A percentile compares a stretch with the other conserved stretches of the same genome.
Evolutionary conservation across 2,113 vertebrate species (phyloP).

Genomic region (Lagopus muta): DNA sequence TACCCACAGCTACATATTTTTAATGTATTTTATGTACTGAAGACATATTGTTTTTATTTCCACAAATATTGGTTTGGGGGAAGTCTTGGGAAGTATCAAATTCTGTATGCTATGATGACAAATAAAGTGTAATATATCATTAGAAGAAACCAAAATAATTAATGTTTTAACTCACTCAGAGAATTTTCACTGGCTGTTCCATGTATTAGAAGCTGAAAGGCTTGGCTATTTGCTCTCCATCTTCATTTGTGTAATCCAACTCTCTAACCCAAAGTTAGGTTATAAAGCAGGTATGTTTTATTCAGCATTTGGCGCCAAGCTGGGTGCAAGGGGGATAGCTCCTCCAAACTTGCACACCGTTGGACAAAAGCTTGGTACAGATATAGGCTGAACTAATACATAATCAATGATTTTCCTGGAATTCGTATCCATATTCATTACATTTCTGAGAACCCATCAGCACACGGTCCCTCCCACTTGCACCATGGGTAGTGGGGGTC

Average conservation of each 20-base stretch:
- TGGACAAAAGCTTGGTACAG: too few species aligned
- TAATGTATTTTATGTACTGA: background rate
- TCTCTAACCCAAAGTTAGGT: too few species aligned
- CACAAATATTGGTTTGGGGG: background rate
- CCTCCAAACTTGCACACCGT: too few species aligned
- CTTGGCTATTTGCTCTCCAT: background rate
- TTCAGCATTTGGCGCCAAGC: too few species aligned
- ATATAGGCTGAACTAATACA: too few species aligned
- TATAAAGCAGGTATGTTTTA: too few species aligned
- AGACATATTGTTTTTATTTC: background rate
- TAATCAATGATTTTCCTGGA: too few species aligned
- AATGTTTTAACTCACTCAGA: constrained; percentile 64
- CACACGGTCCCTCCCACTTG: too few species aligned
- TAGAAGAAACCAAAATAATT: constrained; percentile 74
- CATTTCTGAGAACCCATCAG: too few species aligned
- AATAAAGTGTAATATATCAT: constrained; percentile 41
- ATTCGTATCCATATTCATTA: too few species aligned
- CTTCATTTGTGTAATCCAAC: background rate
- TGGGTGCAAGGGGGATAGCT: too few species aligned
- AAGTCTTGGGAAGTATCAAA: background rate
- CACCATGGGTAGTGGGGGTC: too few species aligned
- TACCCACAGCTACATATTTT: background rate
- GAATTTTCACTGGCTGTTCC: constrained; percentile 46
- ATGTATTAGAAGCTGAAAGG: background rate
- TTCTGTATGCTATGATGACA: constrained; percentile 21